A percentile compares a stretch with the other conserved stretches of the same genome.
Evolutionary conservation across 2,888 invertebrate species (phyloP).

Genomic region (Kuschelorhynchus macadamiae): DNA sequence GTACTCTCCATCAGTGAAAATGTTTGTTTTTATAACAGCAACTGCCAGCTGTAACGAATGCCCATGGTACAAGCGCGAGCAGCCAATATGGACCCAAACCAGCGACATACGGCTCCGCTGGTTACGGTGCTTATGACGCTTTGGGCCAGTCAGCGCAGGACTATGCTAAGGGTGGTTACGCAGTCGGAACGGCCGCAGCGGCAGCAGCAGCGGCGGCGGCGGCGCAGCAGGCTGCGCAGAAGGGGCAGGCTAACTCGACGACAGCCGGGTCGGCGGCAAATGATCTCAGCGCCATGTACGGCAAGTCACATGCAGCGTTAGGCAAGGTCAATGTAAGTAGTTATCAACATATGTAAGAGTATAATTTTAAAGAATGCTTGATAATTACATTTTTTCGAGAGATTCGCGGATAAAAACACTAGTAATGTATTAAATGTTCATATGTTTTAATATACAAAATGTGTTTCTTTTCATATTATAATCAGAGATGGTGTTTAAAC

Average conservation of each 20-base stretch:
- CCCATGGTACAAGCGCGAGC: slow-evolving; percentile 77
- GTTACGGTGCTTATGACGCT: slow-evolving; percentile 78
- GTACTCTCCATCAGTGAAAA: too few species aligned
- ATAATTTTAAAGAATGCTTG: background rate
- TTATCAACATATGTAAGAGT: too few species aligned
- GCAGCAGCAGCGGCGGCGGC: slow-evolving; percentile 61
- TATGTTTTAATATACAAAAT: too few species aligned
- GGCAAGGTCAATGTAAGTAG: slow-evolving; percentile 91
- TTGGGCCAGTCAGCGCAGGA: slow-evolving; percentile 68
- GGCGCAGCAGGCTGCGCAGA: slow-evolving; percentile 66
- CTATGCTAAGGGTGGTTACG: slow-evolving; percentile 67
- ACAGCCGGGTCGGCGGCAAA: slow-evolving; percentile 72
- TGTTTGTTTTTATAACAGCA: too few species aligned
- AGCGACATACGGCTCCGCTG: slow-evolving; percentile 70
- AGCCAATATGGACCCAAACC: slow-evolving; percentile 78
- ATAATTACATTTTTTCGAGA: background rate
- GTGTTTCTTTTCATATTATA: too few species aligned
- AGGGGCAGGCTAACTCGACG: slow-evolving; percentile 66
- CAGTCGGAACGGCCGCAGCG: slow-evolving; percentile 66
- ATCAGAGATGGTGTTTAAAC: too few species aligned
- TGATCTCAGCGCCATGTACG: slow-evolving; percentile 89
- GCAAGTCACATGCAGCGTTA: slow-evolving; percentile 89
- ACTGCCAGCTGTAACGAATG: slow-evolving; percentile 82
- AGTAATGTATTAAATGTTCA: too few species aligned
- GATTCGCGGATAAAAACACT: too few species aligned